Evolutionary conservation across 2,797 vertebrate genomes (phyloP).

Genomic region (Falco peregrinus): DNA sequence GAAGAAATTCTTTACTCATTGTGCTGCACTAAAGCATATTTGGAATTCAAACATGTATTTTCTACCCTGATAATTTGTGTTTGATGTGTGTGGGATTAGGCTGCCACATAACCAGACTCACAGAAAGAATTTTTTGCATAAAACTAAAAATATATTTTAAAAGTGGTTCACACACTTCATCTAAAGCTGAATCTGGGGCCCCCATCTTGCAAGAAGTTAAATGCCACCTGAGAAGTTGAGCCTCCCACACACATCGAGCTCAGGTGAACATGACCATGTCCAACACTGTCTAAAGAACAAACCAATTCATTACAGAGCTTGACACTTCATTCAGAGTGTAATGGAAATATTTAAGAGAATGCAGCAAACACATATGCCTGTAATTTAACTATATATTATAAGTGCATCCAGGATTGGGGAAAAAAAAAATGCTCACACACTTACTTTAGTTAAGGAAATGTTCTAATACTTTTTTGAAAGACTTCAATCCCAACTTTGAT

Average conservation of each 20-base stretch:
- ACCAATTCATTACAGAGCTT: background rate
- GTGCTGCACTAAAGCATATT: slow-evolving; percentile 60
- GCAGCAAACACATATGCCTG: background rate
- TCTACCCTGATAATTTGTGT: slow-evolving; percentile 7
- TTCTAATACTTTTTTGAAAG: background rate
- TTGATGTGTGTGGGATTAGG: background rate
- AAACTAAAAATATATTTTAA: slow-evolving; percentile 4
- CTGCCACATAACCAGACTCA: background rate
- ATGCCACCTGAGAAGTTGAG: background rate
- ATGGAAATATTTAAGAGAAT: background rate
- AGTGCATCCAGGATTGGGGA: background rate
- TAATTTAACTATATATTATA: background rate
- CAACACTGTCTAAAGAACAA: background rate
- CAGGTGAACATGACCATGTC: background rate
- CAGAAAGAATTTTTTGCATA: slow-evolving; percentile 3
- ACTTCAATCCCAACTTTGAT: background rate
- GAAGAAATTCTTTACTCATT: slow-evolving; percentile 69
- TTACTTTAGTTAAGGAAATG: background rate
- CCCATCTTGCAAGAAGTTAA: slow-evolving; percentile 6
- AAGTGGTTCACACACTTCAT: slow-evolving; percentile 16
- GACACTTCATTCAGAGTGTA: background rate
- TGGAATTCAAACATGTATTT: slow-evolving; percentile 69
- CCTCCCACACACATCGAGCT: slow-evolving; percentile 4
- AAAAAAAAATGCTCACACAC: background rate
- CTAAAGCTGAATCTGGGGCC: slow-evolving; percentile 2